Percentiles rank a stretch among this genome's conserved stretches.
These are phyloP conservation scores for Champsocephalus esox DNA, from an alignment of 2,797 vertebrate genomes.

Conservation along the genomic window DNA sequence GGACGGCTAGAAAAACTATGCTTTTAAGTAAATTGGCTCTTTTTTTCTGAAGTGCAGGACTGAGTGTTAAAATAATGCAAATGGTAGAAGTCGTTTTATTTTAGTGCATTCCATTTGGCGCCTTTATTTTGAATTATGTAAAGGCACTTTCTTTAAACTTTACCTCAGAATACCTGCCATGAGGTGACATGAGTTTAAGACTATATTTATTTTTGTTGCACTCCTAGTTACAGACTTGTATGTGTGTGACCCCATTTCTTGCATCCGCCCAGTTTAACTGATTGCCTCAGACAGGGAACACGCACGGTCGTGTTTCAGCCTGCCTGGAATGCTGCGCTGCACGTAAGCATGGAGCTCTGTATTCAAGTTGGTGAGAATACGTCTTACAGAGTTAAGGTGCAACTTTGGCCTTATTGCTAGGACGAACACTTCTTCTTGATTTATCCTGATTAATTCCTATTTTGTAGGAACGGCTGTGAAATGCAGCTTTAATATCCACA, in stretches of 20 bases:
- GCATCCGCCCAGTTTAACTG: slow-evolving; percentile 65
- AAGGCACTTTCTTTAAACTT: background rate
- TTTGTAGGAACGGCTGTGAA: slow-evolving; percentile 18
- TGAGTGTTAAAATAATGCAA: background rate
- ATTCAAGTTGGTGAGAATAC: slow-evolving; percentile 36
- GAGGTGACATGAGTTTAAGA: slow-evolving; percentile 24
- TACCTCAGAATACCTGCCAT: slow-evolving; percentile 21
- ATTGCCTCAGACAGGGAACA: slow-evolving; percentile 49
- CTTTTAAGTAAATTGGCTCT: slow-evolving; percentile 37
- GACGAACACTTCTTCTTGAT: slow-evolving; percentile 15
- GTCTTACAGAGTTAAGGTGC: slow-evolving; percentile 13
- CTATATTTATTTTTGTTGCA: slow-evolving; percentile 27
- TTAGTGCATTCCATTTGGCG: background rate
- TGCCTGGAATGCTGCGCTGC: slow-evolving; percentile 77
- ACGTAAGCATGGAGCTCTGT: slow-evolving; percentile 30
- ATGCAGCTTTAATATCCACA: background rate
- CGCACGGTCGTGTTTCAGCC: slow-evolving; percentile 63
- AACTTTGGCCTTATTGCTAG: slow-evolving; percentile 27
- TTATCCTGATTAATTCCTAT: slow-evolving; percentile 13
- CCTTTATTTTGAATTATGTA: slow-evolving; percentile 2
- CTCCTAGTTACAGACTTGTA: slow-evolving; percentile 20
- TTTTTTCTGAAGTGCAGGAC: slow-evolving; percentile 18
- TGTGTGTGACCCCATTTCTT: slow-evolving; percentile 57
- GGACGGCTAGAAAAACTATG: slow-evolving; percentile 17
- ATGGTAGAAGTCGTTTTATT: background rate